Conservation (phyloP, 2,797 vertebrate species). For the Valencia hispanica region DNA sequence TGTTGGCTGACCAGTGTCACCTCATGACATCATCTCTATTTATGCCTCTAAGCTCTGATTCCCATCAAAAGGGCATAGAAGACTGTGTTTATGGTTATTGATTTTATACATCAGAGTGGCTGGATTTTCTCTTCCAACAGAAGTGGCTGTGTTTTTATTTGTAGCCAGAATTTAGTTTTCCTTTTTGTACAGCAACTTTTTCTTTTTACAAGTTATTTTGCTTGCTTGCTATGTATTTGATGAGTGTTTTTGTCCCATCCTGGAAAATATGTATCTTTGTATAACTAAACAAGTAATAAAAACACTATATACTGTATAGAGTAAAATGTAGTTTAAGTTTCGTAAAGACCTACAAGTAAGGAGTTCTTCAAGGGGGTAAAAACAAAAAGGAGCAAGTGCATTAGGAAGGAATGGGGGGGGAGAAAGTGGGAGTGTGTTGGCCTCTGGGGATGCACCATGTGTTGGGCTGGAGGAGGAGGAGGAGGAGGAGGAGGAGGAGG, state of each 20-base stretch:
- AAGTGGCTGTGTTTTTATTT: no score
- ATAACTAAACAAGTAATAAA: constrained; percentile 16
- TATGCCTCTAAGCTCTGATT: constrained; percentile 9
- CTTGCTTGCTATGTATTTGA: not conserved
- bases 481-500: constrained; percentile 17
- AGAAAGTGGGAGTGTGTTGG: constrained; percentile 49
- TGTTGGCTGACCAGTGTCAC: not conserved
- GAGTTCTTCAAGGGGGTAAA: constrained; percentile 1
- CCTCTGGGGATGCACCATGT: constrained; percentile 74
- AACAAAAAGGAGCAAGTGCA: constrained; percentile 16
- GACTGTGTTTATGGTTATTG: not conserved
- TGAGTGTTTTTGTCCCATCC: not conserved
- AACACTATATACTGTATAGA: not conserved
- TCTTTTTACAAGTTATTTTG: not conserved
- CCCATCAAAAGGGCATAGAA: not conserved
- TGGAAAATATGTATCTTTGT: not conserved
- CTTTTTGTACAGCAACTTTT: not conserved
- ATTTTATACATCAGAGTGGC: not conserved
- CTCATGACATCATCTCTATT: constrained; percentile 28
- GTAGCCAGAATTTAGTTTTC: not conserved
- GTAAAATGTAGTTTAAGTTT: not conserved
- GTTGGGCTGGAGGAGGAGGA: constrained; percentile 52
- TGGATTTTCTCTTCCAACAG: not conserved
- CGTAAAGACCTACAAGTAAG: not conserved
- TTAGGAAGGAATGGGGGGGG: constrained; percentile 45